Conservation (phyloP, 2,113 vertebrate genomes). For the Boleophthalmus pectinirostris region DNA sequence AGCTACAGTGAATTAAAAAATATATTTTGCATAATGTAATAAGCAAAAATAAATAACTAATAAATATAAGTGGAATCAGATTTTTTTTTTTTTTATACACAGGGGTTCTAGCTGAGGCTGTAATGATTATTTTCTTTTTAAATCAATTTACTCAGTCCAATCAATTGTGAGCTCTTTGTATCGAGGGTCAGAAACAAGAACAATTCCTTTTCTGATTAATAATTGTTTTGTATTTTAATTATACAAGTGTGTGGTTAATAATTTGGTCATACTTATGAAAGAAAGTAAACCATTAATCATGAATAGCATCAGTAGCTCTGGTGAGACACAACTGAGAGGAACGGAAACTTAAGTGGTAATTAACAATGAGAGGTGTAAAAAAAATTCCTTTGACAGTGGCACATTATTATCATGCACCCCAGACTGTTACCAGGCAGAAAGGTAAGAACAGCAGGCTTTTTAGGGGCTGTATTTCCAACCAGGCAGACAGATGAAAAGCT, state of each 20-base stretch:
- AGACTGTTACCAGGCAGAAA: slow-evolving; percentile 42
- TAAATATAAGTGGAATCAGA: background rate
- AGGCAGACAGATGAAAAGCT: slow-evolving; percentile 57
- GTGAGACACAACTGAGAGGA: slow-evolving; percentile 7
- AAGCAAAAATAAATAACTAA: background rate
- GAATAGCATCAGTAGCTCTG: slow-evolving; percentile 7
- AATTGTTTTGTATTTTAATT: slow-evolving; percentile 13
- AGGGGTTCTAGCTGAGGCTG: background rate
- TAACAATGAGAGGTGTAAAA: slow-evolving; percentile 22
- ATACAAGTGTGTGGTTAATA: slow-evolving; percentile 10
- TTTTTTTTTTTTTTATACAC: background rate
- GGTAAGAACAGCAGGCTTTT: slow-evolving; percentile 38
- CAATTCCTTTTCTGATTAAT: slow-evolving; percentile 10
- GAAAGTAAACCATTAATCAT: slow-evolving; percentile 7
- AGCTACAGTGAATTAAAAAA: background rate
- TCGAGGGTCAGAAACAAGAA: slow-evolving; percentile 6
- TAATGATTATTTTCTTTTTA: background rate
- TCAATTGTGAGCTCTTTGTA: background rate
- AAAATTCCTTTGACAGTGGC: slow-evolving; percentile 7
- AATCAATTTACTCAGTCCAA: slow-evolving; percentile 2
- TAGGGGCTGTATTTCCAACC: slow-evolving; percentile 31
- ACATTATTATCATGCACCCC: slow-evolving; percentile 19
- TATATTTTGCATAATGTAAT: background rate
- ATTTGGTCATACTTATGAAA: background rate
- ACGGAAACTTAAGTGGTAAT: slow-evolving; percentile 4